Percentiles rank a stretch among this genome's conserved stretches.
Conservation (phyloP, 2,797 vertebrate genomes). For the Orestias chungarensis region DNA sequence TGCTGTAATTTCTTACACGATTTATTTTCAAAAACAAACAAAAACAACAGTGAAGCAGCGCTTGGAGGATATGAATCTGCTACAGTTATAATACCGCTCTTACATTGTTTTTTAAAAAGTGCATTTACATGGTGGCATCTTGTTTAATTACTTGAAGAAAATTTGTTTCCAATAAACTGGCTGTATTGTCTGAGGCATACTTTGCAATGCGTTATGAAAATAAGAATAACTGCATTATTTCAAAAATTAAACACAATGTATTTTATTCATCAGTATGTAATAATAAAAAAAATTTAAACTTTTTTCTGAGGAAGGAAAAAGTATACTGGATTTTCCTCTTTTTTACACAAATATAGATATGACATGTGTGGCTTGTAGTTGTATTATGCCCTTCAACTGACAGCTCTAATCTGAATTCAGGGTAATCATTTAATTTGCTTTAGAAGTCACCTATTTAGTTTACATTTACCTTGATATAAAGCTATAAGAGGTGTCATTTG, state of each 20-base stretch:
- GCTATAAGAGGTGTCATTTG: no score
- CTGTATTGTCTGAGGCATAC: neutral
- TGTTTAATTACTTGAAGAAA: neutral
- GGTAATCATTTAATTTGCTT: neutral
- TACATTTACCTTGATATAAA: neutral
- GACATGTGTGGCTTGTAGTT: neutral
- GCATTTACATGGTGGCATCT: neutral
- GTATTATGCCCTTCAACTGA: neutral
- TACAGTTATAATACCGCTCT: neutral
- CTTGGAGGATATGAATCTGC: neutral
- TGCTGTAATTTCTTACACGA: slow-evolving; percentile 8
- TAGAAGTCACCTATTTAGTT: neutral
- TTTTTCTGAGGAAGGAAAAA: neutral
- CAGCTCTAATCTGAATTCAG: neutral
- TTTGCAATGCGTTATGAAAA: neutral
- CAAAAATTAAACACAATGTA: no score
- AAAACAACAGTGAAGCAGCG: neutral
- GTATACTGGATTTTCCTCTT: neutral
- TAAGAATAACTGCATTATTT: neutral
- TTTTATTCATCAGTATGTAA: no score
- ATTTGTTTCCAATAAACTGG: neutral
- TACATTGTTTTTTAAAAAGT: neutral
- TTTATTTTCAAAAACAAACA: slow-evolving; percentile 16
- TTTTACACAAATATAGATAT: neutral
- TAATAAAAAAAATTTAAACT: no score